phyloP scores from a whole-genome alignment of 2,797 vertebrate genomes.

The Clarias laeviceps region DNA sequence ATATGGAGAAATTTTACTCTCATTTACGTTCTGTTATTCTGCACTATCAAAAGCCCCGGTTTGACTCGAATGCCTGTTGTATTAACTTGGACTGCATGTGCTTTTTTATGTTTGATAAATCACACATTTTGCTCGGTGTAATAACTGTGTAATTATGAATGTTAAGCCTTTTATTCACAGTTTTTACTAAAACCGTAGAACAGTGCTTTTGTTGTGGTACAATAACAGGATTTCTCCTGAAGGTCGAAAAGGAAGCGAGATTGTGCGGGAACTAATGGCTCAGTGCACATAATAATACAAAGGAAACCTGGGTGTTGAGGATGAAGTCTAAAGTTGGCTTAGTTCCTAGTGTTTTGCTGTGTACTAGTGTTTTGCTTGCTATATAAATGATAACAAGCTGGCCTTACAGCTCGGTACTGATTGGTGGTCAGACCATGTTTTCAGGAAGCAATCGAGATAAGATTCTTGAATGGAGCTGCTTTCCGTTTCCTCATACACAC shows the following conservation, averaged over 20 bases:
- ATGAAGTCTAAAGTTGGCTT: constrained; percentile 68
- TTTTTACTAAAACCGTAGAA: constrained; percentile 10
- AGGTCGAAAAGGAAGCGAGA: constrained; percentile 54
- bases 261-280: constrained; percentile 61
- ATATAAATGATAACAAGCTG: constrained; percentile 78
- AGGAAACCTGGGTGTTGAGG: constrained; percentile 68
- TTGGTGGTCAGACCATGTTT: constrained; percentile 70
- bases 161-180: background rate
- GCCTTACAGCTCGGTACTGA: constrained; percentile 61
- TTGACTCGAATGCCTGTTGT: too few species aligned
- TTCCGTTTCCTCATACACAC: constrained; percentile 67
- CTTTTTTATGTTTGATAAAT: background rate
- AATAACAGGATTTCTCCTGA: constrained; percentile 48
- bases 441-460: constrained; percentile 88
- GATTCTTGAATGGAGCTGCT: constrained; percentile 66
- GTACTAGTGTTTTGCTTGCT: constrained; percentile 75
- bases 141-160: background rate
- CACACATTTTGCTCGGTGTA: background rate
- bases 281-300: constrained; percentile 67
- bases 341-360: constrained; percentile 77
- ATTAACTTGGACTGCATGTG: background rate
- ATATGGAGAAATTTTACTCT: too few species aligned
- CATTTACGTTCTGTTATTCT: too few species aligned
- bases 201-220: constrained; percentile 37
- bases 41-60: too few species aligned